Conservation (phyloP, 2,797 vertebrate species). For the Manis javanica region DNA sequence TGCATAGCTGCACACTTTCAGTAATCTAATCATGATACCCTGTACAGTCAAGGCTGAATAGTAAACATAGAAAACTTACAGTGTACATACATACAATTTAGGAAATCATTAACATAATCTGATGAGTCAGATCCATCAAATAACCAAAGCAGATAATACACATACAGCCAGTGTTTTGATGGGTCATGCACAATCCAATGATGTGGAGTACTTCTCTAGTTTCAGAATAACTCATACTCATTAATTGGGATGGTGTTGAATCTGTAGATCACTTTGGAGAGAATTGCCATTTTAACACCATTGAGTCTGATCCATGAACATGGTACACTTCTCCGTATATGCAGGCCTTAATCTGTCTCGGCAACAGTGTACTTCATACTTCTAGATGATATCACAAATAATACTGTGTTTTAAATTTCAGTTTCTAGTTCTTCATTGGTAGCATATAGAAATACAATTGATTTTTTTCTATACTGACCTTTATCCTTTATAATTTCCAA, state of each 20-base stretch:
- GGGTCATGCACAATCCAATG: neutral
- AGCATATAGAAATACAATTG: neutral
- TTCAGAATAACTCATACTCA: neutral
- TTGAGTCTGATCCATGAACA: neutral
- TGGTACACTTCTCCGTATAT: neutral
- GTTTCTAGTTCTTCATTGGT: neutral
- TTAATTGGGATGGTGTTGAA: neutral
- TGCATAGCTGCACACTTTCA: neutral
- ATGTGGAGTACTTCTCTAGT: neutral
- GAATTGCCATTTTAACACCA: fast-evolving
- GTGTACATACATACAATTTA: fast-evolving
- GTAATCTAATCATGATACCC: neutral
- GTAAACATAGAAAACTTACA: neutral
- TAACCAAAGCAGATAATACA: neutral
- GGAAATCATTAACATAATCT: neutral
- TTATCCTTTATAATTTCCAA: neutral
- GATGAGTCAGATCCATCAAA: fast-evolving
- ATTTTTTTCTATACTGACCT: neutral
- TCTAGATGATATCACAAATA: neutral
- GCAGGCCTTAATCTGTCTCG: neutral
- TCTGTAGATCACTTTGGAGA: neutral
- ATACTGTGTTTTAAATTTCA: neutral
- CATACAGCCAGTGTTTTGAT: fast-evolving
- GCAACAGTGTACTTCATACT: neutral
- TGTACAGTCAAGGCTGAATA: neutral